Percentiles rank a stretch among this genome's conserved stretches.
These are phyloP conservation scores for Conchocele bisecta DNA, from an alignment of 2,888 invertebrate species.

Conservation along the genomic window DNA sequence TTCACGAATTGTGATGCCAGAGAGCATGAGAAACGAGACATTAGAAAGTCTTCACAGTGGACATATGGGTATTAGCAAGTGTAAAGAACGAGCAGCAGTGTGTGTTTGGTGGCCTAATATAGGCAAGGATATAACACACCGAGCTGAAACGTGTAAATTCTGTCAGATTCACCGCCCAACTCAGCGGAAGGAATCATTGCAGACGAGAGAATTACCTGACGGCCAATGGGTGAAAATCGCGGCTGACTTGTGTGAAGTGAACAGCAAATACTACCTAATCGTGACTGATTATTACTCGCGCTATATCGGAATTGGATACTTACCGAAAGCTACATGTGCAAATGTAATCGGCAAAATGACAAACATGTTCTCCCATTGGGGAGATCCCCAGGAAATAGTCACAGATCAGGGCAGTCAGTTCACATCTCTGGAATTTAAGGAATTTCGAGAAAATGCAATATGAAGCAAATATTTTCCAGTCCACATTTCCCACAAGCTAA, in stretches of 20 bases:
- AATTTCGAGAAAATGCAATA: constrained; percentile 28
- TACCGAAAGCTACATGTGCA: constrained; percentile 11
- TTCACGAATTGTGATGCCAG: no score
- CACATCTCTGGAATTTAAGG: constrained; percentile 26
- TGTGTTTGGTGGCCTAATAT: constrained; percentile 56
- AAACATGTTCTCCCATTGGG: constrained; percentile 46
- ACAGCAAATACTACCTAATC: constrained; percentile 33
- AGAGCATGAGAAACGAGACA: no score
- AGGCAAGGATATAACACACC: constrained; percentile 18
- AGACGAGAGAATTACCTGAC: constrained; percentile 34
- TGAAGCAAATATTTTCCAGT: constrained; percentile 9
- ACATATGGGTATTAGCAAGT: constrained; percentile 54
- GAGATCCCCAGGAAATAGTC: constrained; percentile 36
- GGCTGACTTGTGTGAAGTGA: constrained; percentile 47
- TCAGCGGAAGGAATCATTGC: constrained; percentile 51
- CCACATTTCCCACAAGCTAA: constrained; percentile 42
- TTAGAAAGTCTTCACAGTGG: constrained; percentile 52
- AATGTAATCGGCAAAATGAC: constrained; percentile 42
- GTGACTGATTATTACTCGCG: constrained; percentile 50
- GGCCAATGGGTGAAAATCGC: constrained; percentile 51
- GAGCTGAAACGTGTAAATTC: constrained; percentile 24
- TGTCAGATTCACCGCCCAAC: constrained; percentile 39
- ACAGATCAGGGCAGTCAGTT: constrained; percentile 44
- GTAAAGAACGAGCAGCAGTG: constrained; percentile 16
- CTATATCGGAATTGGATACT: constrained; percentile 34